Conservation (phyloP, 2,797 vertebrate genomes). For the Parotocinclus haroldoi region DNA sequence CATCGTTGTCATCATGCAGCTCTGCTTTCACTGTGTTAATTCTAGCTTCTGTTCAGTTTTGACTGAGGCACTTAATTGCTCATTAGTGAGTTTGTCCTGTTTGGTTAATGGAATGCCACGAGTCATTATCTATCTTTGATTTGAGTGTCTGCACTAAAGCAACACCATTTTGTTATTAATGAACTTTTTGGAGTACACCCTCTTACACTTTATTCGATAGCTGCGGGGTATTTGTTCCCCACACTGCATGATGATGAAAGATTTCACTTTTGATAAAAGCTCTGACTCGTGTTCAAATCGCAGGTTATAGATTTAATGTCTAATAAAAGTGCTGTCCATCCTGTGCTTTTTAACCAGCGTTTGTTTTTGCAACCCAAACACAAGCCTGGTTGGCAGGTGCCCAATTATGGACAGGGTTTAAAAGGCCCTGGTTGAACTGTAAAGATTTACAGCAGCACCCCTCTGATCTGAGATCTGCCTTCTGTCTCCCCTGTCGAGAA, state of each 20-base stretch:
- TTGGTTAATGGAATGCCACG: conserved; percentile 9
- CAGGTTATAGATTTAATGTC: not conserved
- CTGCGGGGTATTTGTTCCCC: conserved; percentile 10
- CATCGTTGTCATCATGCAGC: too few species aligned
- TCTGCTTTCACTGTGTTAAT: too few species aligned
- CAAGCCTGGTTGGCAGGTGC: conserved; percentile 63
- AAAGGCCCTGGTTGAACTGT: conserved; percentile 75
- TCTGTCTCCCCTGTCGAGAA: conserved; percentile 72
- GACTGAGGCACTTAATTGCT: conserved; percentile 13
- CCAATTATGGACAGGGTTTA: conserved; percentile 76
- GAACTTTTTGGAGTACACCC: too few species aligned
- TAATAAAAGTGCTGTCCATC: conserved; percentile 27
- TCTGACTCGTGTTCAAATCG: not conserved
- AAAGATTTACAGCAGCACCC: conserved; percentile 75
- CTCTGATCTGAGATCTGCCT: conserved; percentile 76
- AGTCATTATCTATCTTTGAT: conserved; percentile 17
- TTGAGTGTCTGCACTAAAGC: not conserved
- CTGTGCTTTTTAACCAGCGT: conserved; percentile 40
- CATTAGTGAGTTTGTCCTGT: conserved; percentile 14
- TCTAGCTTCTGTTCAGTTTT: not conserved
- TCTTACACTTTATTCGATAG: not conserved
- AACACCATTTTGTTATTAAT: too few species aligned
- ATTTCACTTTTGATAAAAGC: not conserved
- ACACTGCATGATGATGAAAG: not conserved
- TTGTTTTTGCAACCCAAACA: conserved; percentile 65